phyloP scores from a whole-genome alignment of 2,113 vertebrate genomes.

The Okapia johnstoni region DNA sequence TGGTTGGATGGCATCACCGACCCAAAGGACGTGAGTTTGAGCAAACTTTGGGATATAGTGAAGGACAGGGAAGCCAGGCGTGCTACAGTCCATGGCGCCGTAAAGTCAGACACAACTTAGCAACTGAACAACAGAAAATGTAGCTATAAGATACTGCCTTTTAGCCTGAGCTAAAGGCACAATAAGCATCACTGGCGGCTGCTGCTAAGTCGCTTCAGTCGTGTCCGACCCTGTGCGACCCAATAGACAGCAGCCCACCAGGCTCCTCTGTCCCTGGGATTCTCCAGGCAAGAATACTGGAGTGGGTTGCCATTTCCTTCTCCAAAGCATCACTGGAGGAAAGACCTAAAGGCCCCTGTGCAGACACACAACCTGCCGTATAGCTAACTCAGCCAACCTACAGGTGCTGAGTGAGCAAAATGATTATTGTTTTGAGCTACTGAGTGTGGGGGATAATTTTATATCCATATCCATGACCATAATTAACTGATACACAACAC shows the following conservation, averaged over 20 bases:
- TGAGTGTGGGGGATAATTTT: neutral
- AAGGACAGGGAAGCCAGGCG: neutral
- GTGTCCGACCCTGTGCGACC: too few species aligned
- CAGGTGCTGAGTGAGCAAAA: neutral
- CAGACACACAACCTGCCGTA: neutral
- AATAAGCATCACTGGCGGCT: neutral
- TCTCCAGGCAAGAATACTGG: too few species aligned
- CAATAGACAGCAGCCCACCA: too few species aligned
- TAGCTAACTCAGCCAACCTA: neutral
- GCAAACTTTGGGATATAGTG: neutral
- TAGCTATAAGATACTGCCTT: neutral
- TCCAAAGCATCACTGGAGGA: neutral
- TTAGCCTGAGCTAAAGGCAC: neutral
- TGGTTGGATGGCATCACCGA: neutral
- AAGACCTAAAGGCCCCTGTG: neutral
- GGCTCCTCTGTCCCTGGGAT: too few species aligned
- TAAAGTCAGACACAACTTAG: neutral
- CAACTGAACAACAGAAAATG: neutral
- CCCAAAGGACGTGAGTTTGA: neutral
- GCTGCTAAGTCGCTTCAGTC: too few species aligned
- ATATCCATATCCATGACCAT: neutral
- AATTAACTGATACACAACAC: neutral
- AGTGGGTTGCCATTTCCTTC: too few species aligned
- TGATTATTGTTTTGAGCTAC: neutral
- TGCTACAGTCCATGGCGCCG: neutral